A percentile compares a stretch with the other conserved stretches of the same genome.
phyloP scores from a whole-genome alignment of 2,113 vertebrate genomes.

The Phoxinus phoxinus region DNA sequence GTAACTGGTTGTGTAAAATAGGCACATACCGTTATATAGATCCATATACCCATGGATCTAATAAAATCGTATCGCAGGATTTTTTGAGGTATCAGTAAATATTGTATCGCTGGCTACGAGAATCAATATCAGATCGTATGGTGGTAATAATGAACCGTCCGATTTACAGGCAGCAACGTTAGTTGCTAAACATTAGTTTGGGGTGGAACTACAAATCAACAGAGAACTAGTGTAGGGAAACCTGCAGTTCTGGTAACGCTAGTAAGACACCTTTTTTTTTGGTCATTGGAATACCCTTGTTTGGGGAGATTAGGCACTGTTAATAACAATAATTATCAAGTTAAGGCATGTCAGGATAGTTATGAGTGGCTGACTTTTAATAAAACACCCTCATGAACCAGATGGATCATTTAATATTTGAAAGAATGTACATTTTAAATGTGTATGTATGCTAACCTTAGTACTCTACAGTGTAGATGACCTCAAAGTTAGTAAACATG shows the following conservation, averaged over 20 bases:
- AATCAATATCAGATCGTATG: too few relatives aligned
- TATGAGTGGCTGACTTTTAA: background rate
- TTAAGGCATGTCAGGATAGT: background rate
- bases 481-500: background rate
- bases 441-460: background rate
- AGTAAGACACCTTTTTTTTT: background rate
- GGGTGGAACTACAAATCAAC: background rate
- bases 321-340: background rate
- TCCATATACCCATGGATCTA: too few relatives aligned
- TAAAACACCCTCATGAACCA: too few relatives aligned
- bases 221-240: background rate
- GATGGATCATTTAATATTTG: too few relatives aligned
- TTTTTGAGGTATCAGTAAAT: too few relatives aligned
- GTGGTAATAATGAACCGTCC: too few relatives aligned
- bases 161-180: too few relatives aligned
- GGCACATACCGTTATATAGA: too few relatives aligned
- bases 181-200: background rate
- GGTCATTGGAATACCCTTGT: background rate
- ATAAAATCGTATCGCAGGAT: too few relatives aligned
- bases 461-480: background rate
- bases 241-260: background rate
- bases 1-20: too few relatives aligned
- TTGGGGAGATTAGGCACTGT: background rate
- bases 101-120: too few relatives aligned
- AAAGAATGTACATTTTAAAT: too few relatives aligned